Evolutionary conservation across 2,888 invertebrate species (phyloP).

Genomic region (Volucella inanis): DNA sequence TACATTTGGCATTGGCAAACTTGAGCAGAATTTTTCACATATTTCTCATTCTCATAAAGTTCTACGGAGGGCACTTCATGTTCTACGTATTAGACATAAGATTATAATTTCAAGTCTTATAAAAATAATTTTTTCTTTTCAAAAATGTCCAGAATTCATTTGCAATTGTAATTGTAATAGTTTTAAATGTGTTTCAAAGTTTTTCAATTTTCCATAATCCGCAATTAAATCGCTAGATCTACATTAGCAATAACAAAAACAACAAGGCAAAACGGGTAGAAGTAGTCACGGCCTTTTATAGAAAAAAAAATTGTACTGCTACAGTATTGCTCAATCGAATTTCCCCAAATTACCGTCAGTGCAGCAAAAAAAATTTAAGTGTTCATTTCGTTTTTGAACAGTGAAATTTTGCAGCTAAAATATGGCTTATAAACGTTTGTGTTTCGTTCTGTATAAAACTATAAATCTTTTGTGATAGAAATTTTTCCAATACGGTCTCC

Average conservation of each 20-base stretch:
- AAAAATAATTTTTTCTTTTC: too few relatives aligned
- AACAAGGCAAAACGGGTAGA: slow-evolving; percentile 13
- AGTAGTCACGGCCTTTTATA: slow-evolving; percentile 45
- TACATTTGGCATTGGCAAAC: slow-evolving; percentile 38
- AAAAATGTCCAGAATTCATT: too few relatives aligned
- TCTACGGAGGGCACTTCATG: slow-evolving; percentile 19
- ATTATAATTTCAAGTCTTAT: too few relatives aligned
- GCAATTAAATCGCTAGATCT: not conserved
- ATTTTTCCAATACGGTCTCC: not conserved
- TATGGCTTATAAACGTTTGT: slow-evolving; percentile 59
- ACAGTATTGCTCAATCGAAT: slow-evolving; percentile 16
- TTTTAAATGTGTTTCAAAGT: too few relatives aligned
- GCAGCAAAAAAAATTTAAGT: slow-evolving; percentile 5
- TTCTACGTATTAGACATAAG: not conserved
- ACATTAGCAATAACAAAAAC: slow-evolving; percentile 7
- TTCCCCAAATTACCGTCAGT: not conserved
- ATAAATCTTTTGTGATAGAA: slow-evolving; percentile 52
- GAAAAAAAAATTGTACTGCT: slow-evolving; percentile 39
- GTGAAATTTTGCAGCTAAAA: slow-evolving; percentile 35
- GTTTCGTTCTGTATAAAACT: slow-evolving; percentile 52
- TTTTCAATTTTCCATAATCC: not conserved
- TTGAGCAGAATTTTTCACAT: slow-evolving; percentile 14
- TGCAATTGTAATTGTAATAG: too few relatives aligned
- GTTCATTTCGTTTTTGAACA: slow-evolving; percentile 18
- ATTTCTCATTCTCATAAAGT: slow-evolving; percentile 44